Conservation (phyloP, 2,113 vertebrate species). For the Verasper variegatus region DNA sequence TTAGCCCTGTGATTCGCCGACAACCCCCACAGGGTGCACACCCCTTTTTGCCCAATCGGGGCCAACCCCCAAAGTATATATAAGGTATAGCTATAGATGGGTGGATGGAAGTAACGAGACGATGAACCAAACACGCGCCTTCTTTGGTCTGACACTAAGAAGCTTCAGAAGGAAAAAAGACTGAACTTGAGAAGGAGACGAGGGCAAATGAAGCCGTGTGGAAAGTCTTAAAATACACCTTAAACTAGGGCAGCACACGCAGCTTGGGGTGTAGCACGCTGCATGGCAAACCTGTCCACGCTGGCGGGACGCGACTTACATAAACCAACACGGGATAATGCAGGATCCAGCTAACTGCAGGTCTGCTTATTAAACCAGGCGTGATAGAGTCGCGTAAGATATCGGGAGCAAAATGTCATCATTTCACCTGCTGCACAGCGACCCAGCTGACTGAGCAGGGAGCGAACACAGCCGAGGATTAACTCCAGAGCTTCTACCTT, state of each 20-base stretch:
- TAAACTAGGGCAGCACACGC: constrained; percentile 75
- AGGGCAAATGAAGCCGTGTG: constrained; percentile 72
- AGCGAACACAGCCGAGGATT: constrained; percentile 21
- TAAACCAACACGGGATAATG: constrained; percentile 33
- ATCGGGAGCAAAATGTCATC: constrained; percentile 7
- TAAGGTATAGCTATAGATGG: background rate
- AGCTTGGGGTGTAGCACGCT: constrained; percentile 52
- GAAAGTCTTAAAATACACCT: constrained; percentile 81
- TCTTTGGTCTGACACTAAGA: constrained; percentile 36
- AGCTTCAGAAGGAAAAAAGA: constrained; percentile 29
- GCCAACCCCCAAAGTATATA: background rate
- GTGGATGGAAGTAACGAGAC: background rate
- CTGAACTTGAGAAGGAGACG: constrained; percentile 69
- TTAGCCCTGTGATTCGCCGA: too few species aligned
- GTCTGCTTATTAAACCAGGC: constrained; percentile 9
- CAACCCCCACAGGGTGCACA: too few species aligned
- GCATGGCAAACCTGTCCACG: constrained; percentile 50
- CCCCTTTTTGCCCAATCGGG: too few species aligned
- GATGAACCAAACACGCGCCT: background rate
- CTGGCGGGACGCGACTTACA: constrained; percentile 37
- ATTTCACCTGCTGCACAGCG: constrained; percentile 32
- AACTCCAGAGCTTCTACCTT: constrained; percentile 40
- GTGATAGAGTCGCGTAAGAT: background rate
- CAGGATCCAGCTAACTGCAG: constrained; percentile 34
- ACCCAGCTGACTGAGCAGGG: constrained; percentile 50